A percentile compares a stretch with the other conserved stretches of the same genome.
Evolutionary conservation across 2,113 vertebrate genomes (phyloP).

Genomic region (Forbesichthys papilliferus): DNA sequence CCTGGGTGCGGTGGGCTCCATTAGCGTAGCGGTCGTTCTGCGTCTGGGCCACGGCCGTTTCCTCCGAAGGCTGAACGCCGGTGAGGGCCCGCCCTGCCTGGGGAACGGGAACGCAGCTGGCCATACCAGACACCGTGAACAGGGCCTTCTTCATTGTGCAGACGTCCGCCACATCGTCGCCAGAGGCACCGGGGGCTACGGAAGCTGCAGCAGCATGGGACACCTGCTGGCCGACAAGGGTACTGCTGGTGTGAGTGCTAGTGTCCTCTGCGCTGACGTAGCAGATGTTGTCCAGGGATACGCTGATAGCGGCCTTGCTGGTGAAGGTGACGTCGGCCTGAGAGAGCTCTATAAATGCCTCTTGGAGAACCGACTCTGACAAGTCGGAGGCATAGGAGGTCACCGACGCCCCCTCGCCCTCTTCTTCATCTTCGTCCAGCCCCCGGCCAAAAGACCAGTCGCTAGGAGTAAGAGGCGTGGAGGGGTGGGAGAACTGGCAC

Average conservation of each 20-base stretch:
- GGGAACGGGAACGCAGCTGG: constrained; percentile 90
- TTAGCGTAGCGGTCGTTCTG: constrained; percentile 57
- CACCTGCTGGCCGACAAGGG: constrained; percentile 69
- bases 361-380: constrained; percentile 96
- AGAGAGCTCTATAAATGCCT: constrained; percentile 96
- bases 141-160: constrained; percentile 90
- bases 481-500: constrained; percentile 93
- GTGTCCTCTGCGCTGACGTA: constrained; percentile 81
- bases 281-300: constrained; percentile 88
- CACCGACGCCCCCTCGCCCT: constrained; percentile 86
- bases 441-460: constrained; percentile 75
- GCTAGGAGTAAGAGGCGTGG: constrained; percentile 78
- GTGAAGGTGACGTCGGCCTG: constrained; percentile 90
- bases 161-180: constrained; percentile 58
- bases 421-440: constrained; percentile 74
- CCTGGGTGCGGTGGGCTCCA: constrained; percentile 27
- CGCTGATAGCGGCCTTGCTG: constrained; percentile 90
- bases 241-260: constrained; percentile 73
- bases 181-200: constrained; percentile 52
- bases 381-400: constrained; percentile 92
- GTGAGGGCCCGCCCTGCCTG: constrained; percentile 87
- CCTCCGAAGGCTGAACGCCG: constrained; percentile 71
- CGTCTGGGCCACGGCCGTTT: constrained; percentile 54
- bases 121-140: constrained; percentile 90
- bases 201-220: constrained; percentile 44